These are phyloP conservation scores for Haliclona indistincta DNA, from an alignment of 37 sponge, comb jelly and placozoan genomes.

Conservation along the genomic window DNA sequence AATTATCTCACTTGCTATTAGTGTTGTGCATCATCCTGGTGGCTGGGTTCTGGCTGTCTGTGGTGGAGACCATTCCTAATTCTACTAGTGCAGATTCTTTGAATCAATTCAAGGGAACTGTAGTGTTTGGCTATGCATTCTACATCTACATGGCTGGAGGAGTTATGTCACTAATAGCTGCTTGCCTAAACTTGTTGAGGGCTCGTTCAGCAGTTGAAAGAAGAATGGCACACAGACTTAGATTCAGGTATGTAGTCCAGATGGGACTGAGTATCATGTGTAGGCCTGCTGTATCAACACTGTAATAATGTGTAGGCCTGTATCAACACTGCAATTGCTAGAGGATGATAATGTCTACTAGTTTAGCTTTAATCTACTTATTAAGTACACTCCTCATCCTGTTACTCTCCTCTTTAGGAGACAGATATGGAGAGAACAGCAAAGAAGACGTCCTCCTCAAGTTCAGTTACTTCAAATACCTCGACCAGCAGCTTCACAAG, in stretches of 20 bases:
- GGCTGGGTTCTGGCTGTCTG: conserved; percentile 80
- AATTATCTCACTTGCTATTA: too few relatives aligned
- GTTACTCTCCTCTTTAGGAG: too few relatives aligned
- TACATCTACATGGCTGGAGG: conserved; percentile 65
- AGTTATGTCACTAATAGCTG: conserved; percentile 55
- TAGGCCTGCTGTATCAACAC: not conserved
- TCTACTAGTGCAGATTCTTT: not conserved
- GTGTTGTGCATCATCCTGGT: conserved; percentile 74
- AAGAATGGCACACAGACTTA: conserved; percentile 35
- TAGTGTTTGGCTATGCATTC: conserved; percentile 65
- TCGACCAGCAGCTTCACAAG: not conserved
- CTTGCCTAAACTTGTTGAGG: conserved; percentile 64
- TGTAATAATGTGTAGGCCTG: not conserved
- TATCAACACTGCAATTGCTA: too few relatives aligned
- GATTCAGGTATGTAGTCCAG: conserved; percentile 30
- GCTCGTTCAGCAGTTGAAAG: conserved; percentile 75
- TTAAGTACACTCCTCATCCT: too few relatives aligned
- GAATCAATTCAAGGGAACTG: not conserved
- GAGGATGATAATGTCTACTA: too few relatives aligned
- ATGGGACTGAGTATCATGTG: not conserved
- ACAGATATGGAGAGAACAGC: too few relatives aligned
- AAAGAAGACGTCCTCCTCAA: too few relatives aligned
- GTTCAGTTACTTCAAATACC: too few relatives aligned
- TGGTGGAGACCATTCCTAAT: conserved; percentile 46
- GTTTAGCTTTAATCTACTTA: too few relatives aligned